Conservation (phyloP, 2,797 vertebrate genomes). For the Acrossocheilus fasciatus region DNA sequence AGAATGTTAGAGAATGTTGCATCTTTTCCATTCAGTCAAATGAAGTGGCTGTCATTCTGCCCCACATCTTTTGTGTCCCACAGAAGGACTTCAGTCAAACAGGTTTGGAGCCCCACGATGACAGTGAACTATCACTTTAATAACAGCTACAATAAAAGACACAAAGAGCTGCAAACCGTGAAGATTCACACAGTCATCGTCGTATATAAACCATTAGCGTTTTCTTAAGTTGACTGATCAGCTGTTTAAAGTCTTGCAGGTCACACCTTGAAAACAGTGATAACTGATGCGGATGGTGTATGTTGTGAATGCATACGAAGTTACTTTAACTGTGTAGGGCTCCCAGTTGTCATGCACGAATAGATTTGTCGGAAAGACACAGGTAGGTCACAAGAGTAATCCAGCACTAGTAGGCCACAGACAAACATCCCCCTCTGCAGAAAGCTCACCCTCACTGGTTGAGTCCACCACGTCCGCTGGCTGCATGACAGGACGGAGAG, state of each 20-base stretch:
- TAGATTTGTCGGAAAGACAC: constrained; percentile 69
- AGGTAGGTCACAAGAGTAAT: constrained; percentile 76
- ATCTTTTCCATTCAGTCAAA: too few species aligned
- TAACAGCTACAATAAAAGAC: background rate
- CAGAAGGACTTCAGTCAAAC: background rate
- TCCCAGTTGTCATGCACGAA: background rate
- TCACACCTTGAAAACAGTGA: background rate
- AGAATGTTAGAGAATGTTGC: too few species aligned
- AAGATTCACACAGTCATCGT: too few species aligned
- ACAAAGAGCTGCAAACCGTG: background rate
- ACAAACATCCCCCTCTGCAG: constrained; percentile 63
- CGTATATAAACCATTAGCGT: background rate
- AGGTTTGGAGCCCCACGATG: background rate
- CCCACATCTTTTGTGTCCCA: background rate
- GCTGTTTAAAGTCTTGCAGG: background rate
- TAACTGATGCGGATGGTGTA: background rate
- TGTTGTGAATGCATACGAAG: background rate
- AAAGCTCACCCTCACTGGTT: constrained; percentile 69
- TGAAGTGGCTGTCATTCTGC: background rate
- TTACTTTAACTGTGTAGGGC: background rate
- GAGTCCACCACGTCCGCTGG: constrained; percentile 71
- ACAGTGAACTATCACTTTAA: background rate
- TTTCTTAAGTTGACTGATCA: background rate
- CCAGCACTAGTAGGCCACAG: constrained; percentile 68
- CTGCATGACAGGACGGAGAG: constrained; percentile 62